Evolutionary conservation across 2,888 invertebrate genomes (phyloP).

Genomic region (Amaurobius ferox): DNA sequence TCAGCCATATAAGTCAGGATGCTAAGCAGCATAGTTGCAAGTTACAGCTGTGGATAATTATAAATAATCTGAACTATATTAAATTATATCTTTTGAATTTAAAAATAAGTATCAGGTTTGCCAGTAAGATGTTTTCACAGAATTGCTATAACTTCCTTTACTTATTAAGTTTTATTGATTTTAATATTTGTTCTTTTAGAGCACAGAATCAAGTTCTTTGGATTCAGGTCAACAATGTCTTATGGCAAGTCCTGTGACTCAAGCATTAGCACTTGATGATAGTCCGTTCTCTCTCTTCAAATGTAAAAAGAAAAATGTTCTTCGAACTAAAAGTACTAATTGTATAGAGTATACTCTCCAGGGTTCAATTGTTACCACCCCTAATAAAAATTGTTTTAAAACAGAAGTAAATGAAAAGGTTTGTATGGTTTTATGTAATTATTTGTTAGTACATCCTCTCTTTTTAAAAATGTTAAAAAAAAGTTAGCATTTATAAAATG

Average conservation of each 20-base stretch:
- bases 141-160: too few species aligned
- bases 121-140: too few species aligned
- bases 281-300: conserved; percentile 34
- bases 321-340: neutral
- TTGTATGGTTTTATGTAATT: too few species aligned
- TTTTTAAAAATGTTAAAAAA: too few species aligned
- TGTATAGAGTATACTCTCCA: neutral
- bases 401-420: neutral
- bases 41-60: too few species aligned
- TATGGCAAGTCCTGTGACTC: neutral
- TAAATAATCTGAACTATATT: too few species aligned
- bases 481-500: too few species aligned
- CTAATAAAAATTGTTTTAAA: neutral
- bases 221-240: neutral
- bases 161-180: neutral
- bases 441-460: too few species aligned
- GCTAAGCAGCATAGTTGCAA: too few species aligned
- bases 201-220: conserved; percentile 7
- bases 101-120: too few species aligned
- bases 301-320: neutral
- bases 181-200: neutral
- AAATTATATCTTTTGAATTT: too few species aligned
- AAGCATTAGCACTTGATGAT: neutral
- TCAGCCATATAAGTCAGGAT: too few species aligned
- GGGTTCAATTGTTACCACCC: conserved; percentile 7